A percentile compares a stretch with the other conserved stretches of the same genome.
Evolutionary conservation across 2,797 vertebrate species (phyloP).

Genomic region (Sphaeramia orbicularis): DNA sequence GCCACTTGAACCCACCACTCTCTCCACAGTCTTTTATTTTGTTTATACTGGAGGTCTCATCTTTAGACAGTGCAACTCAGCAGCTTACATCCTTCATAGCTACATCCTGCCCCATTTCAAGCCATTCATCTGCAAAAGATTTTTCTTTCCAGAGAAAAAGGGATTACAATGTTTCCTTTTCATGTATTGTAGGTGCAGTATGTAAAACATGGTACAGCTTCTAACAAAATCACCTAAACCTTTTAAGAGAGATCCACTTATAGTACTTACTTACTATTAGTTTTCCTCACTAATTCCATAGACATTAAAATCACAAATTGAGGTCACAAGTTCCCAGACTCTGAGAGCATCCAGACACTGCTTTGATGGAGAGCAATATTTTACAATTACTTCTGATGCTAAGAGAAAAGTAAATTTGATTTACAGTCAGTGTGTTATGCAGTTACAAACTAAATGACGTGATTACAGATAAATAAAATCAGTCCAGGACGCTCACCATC

Average conservation of each 20-base stretch:
- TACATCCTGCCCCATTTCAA: slow-evolving; percentile 31
- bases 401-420: slow-evolving; percentile 5
- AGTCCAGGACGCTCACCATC: slow-evolving; percentile 20
- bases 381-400: slow-evolving; percentile 14
- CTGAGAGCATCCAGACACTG: slow-evolving; percentile 27
- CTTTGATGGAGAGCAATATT: slow-evolving; percentile 24
- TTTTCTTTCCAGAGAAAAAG: slow-evolving; percentile 12
- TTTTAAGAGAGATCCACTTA: slow-evolving; percentile 52
- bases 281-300: slow-evolving; percentile 29
- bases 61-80: slow-evolving; percentile 28
- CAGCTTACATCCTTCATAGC: slow-evolving; percentile 7
- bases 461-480: slow-evolving; percentile 13
- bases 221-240: slow-evolving; percentile 33
- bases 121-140: slow-evolving; percentile 17
- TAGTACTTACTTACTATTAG: slow-evolving; percentile 4
- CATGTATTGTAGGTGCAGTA: slow-evolving; percentile 10
- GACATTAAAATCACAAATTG: not conserved
- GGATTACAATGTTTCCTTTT: slow-evolving; percentile 22
- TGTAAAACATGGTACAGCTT: slow-evolving; percentile 8
- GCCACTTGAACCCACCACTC: not conserved
- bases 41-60: slow-evolving; percentile 23
- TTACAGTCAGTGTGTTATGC: slow-evolving; percentile 14
- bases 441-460: slow-evolving; percentile 10
- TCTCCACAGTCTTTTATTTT: slow-evolving; percentile 1
- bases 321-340: slow-evolving; percentile 15